These are phyloP conservation scores for Leptinotarsa rubiginosa DNA, from an alignment of 2,888 invertebrate genomes.

Conservation along the genomic window DNA sequence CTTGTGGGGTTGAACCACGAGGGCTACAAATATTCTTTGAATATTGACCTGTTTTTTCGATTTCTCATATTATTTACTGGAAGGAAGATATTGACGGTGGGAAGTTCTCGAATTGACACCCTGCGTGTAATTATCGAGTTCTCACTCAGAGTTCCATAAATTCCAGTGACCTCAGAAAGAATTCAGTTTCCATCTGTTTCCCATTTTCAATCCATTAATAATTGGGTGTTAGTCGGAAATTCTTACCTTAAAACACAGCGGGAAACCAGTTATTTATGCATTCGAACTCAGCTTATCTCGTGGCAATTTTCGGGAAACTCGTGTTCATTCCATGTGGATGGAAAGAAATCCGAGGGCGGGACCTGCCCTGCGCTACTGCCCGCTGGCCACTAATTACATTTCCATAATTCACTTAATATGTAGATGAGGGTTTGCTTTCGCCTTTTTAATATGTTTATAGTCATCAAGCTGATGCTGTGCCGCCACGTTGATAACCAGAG, in stretches of 20 bases:
- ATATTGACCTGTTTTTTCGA: no score
- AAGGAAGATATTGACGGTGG: no score
- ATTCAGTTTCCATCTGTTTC: background rate
- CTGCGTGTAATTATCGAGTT: no score
- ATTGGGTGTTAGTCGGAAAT: background rate
- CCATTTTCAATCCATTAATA: background rate
- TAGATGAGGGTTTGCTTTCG: slow-evolving; percentile 63
- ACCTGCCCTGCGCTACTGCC: slow-evolving; percentile 28
- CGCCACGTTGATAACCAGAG: slow-evolving; percentile 14
- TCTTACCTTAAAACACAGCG: background rate
- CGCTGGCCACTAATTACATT: slow-evolving; percentile 64
- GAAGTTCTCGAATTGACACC: no score
- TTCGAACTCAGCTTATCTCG: background rate
- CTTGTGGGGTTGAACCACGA: no score
- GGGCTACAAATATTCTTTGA: no score
- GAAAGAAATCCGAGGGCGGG: slow-evolving; percentile 9
- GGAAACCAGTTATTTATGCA: background rate
- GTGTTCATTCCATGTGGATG: background rate
- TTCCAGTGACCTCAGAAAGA: background rate
- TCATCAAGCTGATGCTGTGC: slow-evolving; percentile 21
- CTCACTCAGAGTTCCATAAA: no score
- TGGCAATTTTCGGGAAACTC: background rate
- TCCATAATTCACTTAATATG: slow-evolving; percentile 68
- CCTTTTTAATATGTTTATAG: slow-evolving; percentile 60
- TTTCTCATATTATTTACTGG: no score